Conservation (phyloP, 2,888 invertebrate genomes). For the Cremastinae sp. region DNA sequence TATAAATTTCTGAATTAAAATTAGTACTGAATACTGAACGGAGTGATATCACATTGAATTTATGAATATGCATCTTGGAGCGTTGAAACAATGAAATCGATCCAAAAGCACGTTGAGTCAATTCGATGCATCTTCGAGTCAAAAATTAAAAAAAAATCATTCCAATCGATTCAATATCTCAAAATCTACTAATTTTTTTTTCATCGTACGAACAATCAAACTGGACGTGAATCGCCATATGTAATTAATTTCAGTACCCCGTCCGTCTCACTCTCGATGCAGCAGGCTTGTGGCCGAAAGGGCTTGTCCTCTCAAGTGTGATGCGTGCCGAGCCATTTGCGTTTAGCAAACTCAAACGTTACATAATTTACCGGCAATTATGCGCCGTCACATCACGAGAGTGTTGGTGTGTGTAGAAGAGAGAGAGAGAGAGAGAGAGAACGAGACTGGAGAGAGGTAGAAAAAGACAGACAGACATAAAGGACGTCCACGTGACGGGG, state of each 20-base stretch:
- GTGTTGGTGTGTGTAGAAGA: constrained; percentile 17
- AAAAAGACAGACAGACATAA: constrained; percentile 18
- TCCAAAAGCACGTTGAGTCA: too few species aligned
- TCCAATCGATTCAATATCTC: too few species aligned
- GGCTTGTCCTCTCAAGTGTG: constrained; percentile 42
- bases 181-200: too few species aligned
- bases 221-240: constrained; percentile 48
- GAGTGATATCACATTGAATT: too few species aligned
- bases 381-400: constrained; percentile 70
- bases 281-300: constrained; percentile 3
- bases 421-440: constrained; percentile 16
- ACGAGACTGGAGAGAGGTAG: constrained; percentile 20
- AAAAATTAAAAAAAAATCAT: too few species aligned
- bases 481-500: constrained; percentile 57
- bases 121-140: constrained; percentile 9
- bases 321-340: constrained; percentile 59
- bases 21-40: too few species aligned
- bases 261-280: neutral
- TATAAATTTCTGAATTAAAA: too few species aligned
- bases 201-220: constrained; percentile 42
- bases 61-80: too few species aligned
- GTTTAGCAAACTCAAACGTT: constrained; percentile 67
- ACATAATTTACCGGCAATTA: constrained; percentile 69
- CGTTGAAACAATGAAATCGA: too few species aligned
- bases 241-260: constrained; percentile 51